Evolutionary conservation across 2,888 invertebrate genomes (phyloP), one percentile per base, ranked within the genome.

Genomic region (Sinohyriopsis cumingii): DNA sequence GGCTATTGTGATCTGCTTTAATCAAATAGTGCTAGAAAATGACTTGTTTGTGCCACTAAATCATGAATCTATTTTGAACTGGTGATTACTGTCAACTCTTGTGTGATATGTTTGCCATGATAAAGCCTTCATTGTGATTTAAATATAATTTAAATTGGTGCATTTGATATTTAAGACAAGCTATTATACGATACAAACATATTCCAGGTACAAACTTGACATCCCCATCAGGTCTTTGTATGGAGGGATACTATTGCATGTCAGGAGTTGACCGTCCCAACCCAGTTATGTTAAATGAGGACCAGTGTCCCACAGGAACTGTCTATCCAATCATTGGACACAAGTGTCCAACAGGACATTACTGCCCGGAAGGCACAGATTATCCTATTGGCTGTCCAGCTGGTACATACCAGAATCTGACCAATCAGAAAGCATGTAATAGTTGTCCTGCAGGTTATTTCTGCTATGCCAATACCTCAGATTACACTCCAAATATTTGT

Each of bases 241-340:
- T 73, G 24, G 78, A 77, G 19, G 87, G 87, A 0, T 83, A 82
- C 75, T 87, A 85, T 72, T 87, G 87, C 72, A 77, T 78, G 3
- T 84, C 85, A 5, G 87, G 86, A 2, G 84, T 76, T 5, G 84
- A 85, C 75, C 75, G 75, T 53, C 76, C 83, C 60, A 87, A 88
- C 76, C 89, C 89, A 24, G 71, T 85, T 57, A 84, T 86, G 82
- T 65, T 88, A 20, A 84, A 84, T 67, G 84, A 82, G 63, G 75
- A 75, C 53, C 87, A 88, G 73, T 89, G 89, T 76, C 89, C 88
- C n/a, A 73, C 67, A 0, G 82, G 74, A 59, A 85, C 85, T 20
- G 82, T 84, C 53, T 87, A 88, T 69, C 88, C 88, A 62, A 86
- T 86, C 75, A 77, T 88, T 22, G 89, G 88, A 55, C 84, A 87